Percentiles rank a stretch among this genome's conserved stretches.
Conservation (phyloP, 2,797 vertebrate genomes). For the Kryptopterus vitreolus region DNA sequence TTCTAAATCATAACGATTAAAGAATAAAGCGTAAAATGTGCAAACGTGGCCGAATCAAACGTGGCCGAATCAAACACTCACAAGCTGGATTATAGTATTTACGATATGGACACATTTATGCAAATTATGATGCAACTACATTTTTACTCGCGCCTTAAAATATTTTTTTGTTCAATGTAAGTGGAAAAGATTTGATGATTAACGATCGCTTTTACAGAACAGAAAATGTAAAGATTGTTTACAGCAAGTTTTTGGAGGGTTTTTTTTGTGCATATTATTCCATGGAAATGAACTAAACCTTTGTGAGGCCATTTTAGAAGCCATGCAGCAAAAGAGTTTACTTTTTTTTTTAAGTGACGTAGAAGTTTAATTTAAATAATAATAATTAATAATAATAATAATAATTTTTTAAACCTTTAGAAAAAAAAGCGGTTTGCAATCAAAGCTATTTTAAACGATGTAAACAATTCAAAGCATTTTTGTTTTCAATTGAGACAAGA, state of each 20-base stretch:
- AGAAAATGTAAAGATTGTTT: not conserved
- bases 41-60: not conserved
- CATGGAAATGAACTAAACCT: not conserved
- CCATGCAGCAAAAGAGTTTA: not conserved
- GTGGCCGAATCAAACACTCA: not conserved
- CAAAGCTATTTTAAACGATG: not conserved
- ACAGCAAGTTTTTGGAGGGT: not conserved
- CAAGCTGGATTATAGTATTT: too few species aligned
- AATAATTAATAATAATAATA: not conserved
- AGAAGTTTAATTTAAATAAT: too few species aligned
- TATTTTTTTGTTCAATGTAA: not conserved
- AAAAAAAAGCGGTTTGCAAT: not conserved
- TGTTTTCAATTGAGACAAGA: not conserved
- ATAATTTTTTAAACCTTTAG: not conserved
- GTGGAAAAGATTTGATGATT: not conserved
- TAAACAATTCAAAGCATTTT: not conserved
- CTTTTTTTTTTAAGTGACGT: slow-evolving; percentile 4
- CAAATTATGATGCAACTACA: not conserved
- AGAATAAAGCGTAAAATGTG: not conserved
- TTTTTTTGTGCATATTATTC: too few species aligned
- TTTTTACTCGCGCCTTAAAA: not conserved
- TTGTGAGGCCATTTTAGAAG: slow-evolving; percentile 23
- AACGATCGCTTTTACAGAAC: not conserved
- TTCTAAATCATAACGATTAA: not conserved
- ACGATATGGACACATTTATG: not conserved